phyloP scores from a whole-genome alignment of 2,888 invertebrate genomes.

The Sclerodermus sp. region DNA sequence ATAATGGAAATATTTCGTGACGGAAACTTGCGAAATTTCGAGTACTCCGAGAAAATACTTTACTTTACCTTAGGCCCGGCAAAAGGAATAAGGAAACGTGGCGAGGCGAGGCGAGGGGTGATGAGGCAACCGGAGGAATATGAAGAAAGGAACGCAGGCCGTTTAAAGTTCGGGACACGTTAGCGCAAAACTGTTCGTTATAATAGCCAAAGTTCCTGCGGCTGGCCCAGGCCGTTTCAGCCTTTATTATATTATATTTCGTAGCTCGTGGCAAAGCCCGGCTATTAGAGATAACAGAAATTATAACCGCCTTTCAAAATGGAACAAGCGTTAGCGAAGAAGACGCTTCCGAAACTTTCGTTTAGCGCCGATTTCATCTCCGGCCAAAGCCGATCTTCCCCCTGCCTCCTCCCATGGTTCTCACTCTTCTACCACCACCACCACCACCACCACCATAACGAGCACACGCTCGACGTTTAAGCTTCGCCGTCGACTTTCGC shows the following conservation, averaged over 20 bases:
- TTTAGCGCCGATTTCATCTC: conserved; percentile 26
- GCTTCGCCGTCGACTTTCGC: too few relatives aligned
- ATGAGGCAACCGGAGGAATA: conserved; percentile 18
- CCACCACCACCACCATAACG: too few relatives aligned
- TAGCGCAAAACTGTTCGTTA: conserved; percentile 48
- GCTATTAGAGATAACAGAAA: conserved; percentile 47
- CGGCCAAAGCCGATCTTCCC: conserved; percentile 7
- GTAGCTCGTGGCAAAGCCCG: conserved; percentile 20
- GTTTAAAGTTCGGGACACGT: conserved; percentile 54
- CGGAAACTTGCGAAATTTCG: too few relatives aligned
- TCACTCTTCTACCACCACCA: too few relatives aligned
- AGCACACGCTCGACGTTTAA: too few relatives aligned
- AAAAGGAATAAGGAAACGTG: neutral
- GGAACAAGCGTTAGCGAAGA: conserved; percentile 47
- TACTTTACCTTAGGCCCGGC: too few relatives aligned
- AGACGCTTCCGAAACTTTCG: conserved; percentile 42
- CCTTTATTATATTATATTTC: conserved; percentile 49
- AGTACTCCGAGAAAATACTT: too few relatives aligned
- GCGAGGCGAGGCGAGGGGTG: conserved; percentile 22
- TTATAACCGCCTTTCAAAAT: conserved; percentile 41
- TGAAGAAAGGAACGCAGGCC: conserved; percentile 30
- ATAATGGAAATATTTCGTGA: too few relatives aligned
- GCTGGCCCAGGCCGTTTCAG: conserved; percentile 15
- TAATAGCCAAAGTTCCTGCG: conserved; percentile 52
- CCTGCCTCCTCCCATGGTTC: too few relatives aligned